These are phyloP conservation scores for Romanomermis culicivorax DNA, from an alignment of 2,888 invertebrate genomes.

Conservation along the genomic window DNA sequence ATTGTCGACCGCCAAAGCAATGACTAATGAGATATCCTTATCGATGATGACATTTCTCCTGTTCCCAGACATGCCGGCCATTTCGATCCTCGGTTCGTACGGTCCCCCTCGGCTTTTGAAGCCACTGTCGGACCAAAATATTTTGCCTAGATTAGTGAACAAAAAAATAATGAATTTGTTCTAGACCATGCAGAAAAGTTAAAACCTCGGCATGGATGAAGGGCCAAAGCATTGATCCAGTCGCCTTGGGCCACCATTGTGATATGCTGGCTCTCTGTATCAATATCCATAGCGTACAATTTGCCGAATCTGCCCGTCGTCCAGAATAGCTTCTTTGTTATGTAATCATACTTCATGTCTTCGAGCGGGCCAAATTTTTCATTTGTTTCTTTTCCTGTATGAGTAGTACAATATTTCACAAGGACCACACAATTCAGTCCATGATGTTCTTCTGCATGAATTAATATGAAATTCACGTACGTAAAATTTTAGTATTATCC, in stretches of 20 bases:
- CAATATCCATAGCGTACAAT: slow-evolving; percentile 78
- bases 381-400: not conserved
- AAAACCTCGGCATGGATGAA: slow-evolving; percentile 90
- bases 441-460: not conserved
- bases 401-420: too few species aligned
- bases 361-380: slow-evolving; percentile 7
- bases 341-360: slow-evolving; percentile 55
- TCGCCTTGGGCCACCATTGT: slow-evolving; percentile 82
- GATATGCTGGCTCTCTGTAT: slow-evolving; percentile 47
- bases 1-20: slow-evolving; percentile 82
- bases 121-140: slow-evolving; percentile 64
- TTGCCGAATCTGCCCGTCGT: slow-evolving; percentile 82
- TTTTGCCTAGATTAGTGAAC: slow-evolving; percentile 40
- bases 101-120: slow-evolving; percentile 22
- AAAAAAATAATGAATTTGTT: not conserved
- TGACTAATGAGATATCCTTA: slow-evolving; percentile 74
- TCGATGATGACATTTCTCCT: slow-evolving; percentile 65
- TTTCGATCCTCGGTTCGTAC: slow-evolving; percentile 47
- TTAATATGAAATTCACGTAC: slow-evolving; percentile 1
- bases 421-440: not conserved
- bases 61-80: slow-evolving; percentile 88
- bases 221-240: slow-evolving; percentile 73
- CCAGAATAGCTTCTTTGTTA: slow-evolving; percentile 89
- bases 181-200: too few species aligned
- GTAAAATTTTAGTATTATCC: slow-evolving; percentile 8